These are phyloP conservation scores for Dryococelus australis DNA, from an alignment of 2,888 invertebrate species.

Conservation along the genomic window DNA sequence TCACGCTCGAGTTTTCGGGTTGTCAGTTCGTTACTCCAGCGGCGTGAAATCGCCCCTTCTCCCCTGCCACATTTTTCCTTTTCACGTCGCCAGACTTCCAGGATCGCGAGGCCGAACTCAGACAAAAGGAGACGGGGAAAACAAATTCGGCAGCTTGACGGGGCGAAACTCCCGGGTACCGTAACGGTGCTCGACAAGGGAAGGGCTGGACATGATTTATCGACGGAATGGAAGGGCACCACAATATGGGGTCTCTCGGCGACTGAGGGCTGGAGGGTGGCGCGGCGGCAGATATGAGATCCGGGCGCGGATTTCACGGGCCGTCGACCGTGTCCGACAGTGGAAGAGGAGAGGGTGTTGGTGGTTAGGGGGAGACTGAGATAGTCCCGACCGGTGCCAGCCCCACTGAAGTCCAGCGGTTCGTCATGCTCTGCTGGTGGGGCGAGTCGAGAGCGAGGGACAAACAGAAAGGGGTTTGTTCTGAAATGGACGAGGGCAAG, in stretches of 20 bases:
- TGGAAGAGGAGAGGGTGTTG: not conserved
- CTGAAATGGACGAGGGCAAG: too few species aligned
- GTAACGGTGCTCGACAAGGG: not conserved
- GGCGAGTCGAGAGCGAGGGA: too few species aligned
- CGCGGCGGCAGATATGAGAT: not conserved
- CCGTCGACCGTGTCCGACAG: slow-evolving; percentile 7
- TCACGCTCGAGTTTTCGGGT: not conserved
- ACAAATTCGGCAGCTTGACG: too few species aligned
- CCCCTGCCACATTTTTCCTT: not conserved
- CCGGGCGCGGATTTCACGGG: not conserved
- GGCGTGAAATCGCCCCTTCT: not conserved
- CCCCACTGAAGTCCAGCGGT: too few species aligned
- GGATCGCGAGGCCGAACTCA: not conserved
- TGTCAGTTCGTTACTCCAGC: not conserved
- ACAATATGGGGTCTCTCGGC: not conserved
- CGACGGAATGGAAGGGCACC: not conserved
- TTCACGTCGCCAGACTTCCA: not conserved
- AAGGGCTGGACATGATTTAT: not conserved
- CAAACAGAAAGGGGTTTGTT: too few species aligned
- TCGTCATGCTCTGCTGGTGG: too few species aligned
- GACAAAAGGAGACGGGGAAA: not conserved
- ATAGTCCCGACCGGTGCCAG: not conserved
- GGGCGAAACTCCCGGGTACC: not conserved
- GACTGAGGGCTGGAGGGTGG: too few species aligned
- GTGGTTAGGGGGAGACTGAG: not conserved